phyloP scores from a whole-genome alignment of 2,888 invertebrate species.

The Meteorus cinctellus region DNA sequence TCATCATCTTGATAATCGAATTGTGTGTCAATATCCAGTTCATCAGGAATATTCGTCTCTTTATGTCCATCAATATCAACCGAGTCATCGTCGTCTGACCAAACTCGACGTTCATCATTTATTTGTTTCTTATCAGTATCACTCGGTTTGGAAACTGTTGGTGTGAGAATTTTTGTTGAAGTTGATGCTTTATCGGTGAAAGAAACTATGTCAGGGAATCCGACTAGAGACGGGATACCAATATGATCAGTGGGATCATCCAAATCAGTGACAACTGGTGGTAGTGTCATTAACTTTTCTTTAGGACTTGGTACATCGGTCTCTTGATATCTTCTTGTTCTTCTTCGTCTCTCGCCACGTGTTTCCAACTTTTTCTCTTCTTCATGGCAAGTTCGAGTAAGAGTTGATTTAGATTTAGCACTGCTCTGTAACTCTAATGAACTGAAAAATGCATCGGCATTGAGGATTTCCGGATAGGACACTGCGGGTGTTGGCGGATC shows the following conservation, averaged over 20 bases:
- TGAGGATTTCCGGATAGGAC: slow-evolving; percentile 74
- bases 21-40: slow-evolving; percentile 57
- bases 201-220: slow-evolving; percentile 69
- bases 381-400: slow-evolving; percentile 52
- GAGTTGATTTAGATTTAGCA: slow-evolving; percentile 74
- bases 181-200: slow-evolving; percentile 50
- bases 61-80: slow-evolving; percentile 64
- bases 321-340: slow-evolving; percentile 52
- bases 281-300: slow-evolving; percentile 63
- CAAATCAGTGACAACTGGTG: slow-evolving; percentile 64
- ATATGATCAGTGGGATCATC: slow-evolving; percentile 69
- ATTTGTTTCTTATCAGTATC: slow-evolving; percentile 55
- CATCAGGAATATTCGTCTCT: slow-evolving; percentile 40
- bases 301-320: slow-evolving; percentile 55
- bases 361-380: slow-evolving; percentile 54
- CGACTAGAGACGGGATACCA: slow-evolving; percentile 69
- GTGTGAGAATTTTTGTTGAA: slow-evolving; percentile 32
- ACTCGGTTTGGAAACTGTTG: slow-evolving; percentile 43
- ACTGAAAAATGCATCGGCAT: slow-evolving; percentile 90
- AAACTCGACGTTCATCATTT: slow-evolving; percentile 61
- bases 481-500: slow-evolving; percentile 71
- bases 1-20: slow-evolving; percentile 66
- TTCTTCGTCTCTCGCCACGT: slow-evolving; percentile 56
- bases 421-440: slow-evolving; percentile 87
- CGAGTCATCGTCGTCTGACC: slow-evolving; percentile 67